These are phyloP conservation scores for Nilaparvata lugens DNA, from an alignment of 1,140 invertebrate genomes.

Conservation along the genomic window DNA sequence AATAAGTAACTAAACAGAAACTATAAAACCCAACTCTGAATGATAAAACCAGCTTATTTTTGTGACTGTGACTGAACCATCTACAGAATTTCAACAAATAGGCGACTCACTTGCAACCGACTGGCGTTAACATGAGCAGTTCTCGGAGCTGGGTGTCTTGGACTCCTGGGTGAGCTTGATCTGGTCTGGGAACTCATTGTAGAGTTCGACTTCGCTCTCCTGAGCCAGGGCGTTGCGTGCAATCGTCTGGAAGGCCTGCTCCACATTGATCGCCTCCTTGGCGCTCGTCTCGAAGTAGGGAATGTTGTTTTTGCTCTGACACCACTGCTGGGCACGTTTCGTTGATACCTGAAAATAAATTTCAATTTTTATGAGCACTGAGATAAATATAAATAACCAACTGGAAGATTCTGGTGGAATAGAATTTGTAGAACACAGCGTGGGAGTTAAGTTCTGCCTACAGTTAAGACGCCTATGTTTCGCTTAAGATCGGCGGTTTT, in stretches of 20 bases:
- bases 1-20: too few species aligned
- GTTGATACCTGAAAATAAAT: conserved; percentile 62
- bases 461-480: too few species aligned
- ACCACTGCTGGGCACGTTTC: conserved; percentile 96
- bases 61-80: too few species aligned
- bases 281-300: conserved; percentile 99
- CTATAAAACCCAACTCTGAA: too few species aligned
- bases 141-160: conserved; percentile 57
- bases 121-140: conserved; percentile 51
- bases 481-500: too few species aligned
- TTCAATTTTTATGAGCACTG: neutral
- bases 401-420: too few species aligned
- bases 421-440: too few species aligned
- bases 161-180: conserved; percentile 68
- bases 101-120: too few species aligned
- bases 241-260: conserved; percentile 96
- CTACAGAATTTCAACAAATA: too few species aligned
- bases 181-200: conserved; percentile 96
- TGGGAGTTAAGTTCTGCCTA: too few species aligned
- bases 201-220: conserved; percentile 71
- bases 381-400: too few species aligned
- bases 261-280: conserved; percentile 96
- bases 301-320: conserved; percentile 95
- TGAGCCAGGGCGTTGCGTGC: conserved; percentile 88
- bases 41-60: too few species aligned